phyloP scores from a whole-genome alignment of 2,888 invertebrate species.

The Colletes collaris region DNA sequence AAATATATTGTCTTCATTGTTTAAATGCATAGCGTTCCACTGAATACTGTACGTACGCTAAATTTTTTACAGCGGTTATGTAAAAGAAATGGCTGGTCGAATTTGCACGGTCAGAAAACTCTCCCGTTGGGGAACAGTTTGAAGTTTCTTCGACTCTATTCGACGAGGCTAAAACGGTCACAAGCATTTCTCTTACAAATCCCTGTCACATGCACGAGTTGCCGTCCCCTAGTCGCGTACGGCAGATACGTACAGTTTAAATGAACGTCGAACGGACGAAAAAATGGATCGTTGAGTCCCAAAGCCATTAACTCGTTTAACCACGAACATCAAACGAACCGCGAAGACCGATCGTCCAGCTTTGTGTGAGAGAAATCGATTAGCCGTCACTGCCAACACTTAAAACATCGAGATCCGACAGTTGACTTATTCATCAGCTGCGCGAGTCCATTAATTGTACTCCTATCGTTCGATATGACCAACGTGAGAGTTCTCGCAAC shows the following conservation, averaged over 20 bases:
- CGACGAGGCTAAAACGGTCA: not conserved
- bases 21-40: too few species aligned
- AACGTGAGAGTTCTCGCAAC: not conserved
- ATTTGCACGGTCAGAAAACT: not conserved
- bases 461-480: not conserved
- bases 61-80: too few species aligned
- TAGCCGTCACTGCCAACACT: conserved; percentile 55
- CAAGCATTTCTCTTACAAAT: conserved; percentile 13
- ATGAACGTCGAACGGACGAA: conserved; percentile 56
- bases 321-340: conserved; percentile 65
- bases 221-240: conserved; percentile 3
- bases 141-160: not conserved
- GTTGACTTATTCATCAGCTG: conserved; percentile 47
- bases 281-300: conserved; percentile 67
- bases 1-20: too few species aligned
- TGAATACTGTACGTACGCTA: too few species aligned
- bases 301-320: conserved; percentile 69
- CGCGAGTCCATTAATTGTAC: conserved; percentile 19
- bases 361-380: conserved; percentile 59
- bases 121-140: not conserved
- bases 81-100: too few species aligned
- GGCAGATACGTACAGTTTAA: conserved; percentile 31
- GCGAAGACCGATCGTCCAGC: conserved; percentile 56
- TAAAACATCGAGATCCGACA: conserved; percentile 50
- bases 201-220: conserved; percentile 19